Conservation (phyloP, 2,888 invertebrate species). For the Drosophila vallismaia region DNA sequence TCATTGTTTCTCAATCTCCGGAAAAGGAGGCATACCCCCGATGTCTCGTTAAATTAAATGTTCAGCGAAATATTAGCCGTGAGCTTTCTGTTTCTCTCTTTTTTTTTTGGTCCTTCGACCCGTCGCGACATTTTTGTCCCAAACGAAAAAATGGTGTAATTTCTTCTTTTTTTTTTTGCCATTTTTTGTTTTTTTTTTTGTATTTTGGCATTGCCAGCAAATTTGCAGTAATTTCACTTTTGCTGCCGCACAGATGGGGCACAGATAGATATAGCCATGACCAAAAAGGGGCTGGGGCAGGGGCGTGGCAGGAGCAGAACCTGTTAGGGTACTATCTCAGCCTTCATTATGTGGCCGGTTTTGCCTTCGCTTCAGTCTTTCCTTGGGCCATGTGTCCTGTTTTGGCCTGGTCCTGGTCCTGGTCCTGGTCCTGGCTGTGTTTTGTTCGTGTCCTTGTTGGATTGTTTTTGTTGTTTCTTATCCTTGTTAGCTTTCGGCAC, state of each 20-base stretch:
- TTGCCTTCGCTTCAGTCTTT: slow-evolving; percentile 5
- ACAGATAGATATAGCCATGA: slow-evolving; percentile 23
- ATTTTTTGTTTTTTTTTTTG: slow-evolving; percentile 5
- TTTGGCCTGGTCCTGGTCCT: slow-evolving; percentile 4
- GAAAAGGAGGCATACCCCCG: slow-evolving; percentile 40
- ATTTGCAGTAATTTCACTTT: slow-evolving; percentile 78
- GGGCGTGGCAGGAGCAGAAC: slow-evolving; percentile 6
- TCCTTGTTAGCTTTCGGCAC: slow-evolving; percentile 73
- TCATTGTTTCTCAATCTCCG: slow-evolving; percentile 48
- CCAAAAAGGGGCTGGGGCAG: slow-evolving; percentile 14
- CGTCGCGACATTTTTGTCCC: slow-evolving; percentile 37
- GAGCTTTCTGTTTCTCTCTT: slow-evolving; percentile 42
- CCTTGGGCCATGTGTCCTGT: slow-evolving; percentile 23
- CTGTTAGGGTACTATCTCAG: slow-evolving; percentile 37
- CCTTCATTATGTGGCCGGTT: slow-evolving; percentile 51
- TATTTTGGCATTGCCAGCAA: slow-evolving; percentile 56
- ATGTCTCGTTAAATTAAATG: slow-evolving; percentile 79
- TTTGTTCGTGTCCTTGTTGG: slow-evolving; percentile 21
- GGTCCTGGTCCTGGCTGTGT: background rate
- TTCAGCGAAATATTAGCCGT: slow-evolving; percentile 78
- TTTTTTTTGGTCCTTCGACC: slow-evolving; percentile 18
- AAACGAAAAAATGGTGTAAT: slow-evolving; percentile 32
- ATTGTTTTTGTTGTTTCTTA: slow-evolving; percentile 26
- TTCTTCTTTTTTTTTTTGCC: slow-evolving; percentile 3
- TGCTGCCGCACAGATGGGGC: slow-evolving; percentile 51